A percentile compares a stretch with the other conserved stretches of the same genome.
These are phyloP conservation scores for Pyrocoelia pectoralis DNA, from an alignment of 2,888 invertebrate species.

Conservation along the genomic window DNA sequence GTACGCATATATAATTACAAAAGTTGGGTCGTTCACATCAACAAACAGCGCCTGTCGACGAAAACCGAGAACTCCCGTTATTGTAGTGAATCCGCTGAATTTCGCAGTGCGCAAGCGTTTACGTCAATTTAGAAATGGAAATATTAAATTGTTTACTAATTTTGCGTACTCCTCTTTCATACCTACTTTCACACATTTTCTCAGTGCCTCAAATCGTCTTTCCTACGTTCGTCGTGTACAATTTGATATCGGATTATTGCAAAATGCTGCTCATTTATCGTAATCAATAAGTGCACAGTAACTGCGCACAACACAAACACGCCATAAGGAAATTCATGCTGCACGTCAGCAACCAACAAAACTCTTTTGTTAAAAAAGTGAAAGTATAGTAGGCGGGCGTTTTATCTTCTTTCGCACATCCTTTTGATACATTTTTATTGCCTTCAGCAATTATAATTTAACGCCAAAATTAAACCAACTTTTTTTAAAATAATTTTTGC, in stretches of 20 bases:
- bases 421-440: too few relatives aligned
- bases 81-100: not conserved
- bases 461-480: too few relatives aligned
- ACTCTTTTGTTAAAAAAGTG: too few relatives aligned
- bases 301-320: slow-evolving; percentile 5
- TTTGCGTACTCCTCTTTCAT: not conserved
- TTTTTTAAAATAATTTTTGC: too few relatives aligned
- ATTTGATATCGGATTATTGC: not conserved
- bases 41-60: slow-evolving; percentile 14
- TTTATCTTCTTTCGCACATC: too few relatives aligned
- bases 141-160: not conserved
- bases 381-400: too few relatives aligned
- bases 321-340: not conserved
- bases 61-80: slow-evolving; percentile 21
- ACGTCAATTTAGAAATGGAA: slow-evolving; percentile 1
- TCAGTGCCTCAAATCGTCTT: too few relatives aligned
- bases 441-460: too few relatives aligned
- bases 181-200: too few relatives aligned
- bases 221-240: not conserved
- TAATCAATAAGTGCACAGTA: not conserved
- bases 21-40: slow-evolving; percentile 31
- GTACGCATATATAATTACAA: slow-evolving; percentile 20
- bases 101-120: slow-evolving; percentile 21
- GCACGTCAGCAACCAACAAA: too few relatives aligned
- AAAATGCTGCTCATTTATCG: not conserved